Conservation (phyloP, 2,888 invertebrate genomes). For the Tetragnatha montana region DNA sequence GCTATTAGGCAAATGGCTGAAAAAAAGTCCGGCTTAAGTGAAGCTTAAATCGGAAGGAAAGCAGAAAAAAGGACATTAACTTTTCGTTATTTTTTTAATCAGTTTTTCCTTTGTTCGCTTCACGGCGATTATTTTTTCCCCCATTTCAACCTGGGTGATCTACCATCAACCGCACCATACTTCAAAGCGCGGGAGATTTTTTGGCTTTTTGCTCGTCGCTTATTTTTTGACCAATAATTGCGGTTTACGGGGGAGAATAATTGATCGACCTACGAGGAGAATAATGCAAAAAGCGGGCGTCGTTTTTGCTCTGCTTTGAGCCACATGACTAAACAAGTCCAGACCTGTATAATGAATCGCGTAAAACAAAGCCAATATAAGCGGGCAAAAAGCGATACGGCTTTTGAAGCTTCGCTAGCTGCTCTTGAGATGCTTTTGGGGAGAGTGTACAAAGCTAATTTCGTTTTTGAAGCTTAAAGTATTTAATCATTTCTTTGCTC, state of each 20-base stretch:
- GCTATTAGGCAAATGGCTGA: constrained; percentile 17
- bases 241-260: constrained; percentile 30
- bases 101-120: constrained; percentile 7
- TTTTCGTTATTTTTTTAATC: constrained; percentile 8
- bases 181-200: constrained; percentile 45
- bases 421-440: background rate
- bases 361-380: constrained; percentile 30
- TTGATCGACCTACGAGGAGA: constrained; percentile 38
- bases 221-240: constrained; percentile 50
- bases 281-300: constrained; percentile 2
- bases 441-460: background rate
- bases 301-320: constrained; percentile 9
- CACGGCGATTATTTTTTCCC: constrained; percentile 13
- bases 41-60: constrained; percentile 29
- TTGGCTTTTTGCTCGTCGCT: constrained; percentile 5
- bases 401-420: background rate
- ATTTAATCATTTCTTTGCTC: too few species aligned
- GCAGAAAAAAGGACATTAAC: constrained; percentile 29
- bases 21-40: constrained; percentile 22
- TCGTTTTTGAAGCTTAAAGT: too few species aligned
- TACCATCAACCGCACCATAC: constrained; percentile 28
- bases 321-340: constrained; percentile 7
- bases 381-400: constrained; percentile 20
- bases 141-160: constrained; percentile 12
- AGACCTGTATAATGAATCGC: constrained; percentile 23